A percentile compares a stretch with the other conserved stretches of the same genome.
phyloP scores from a whole-genome alignment of 2,113 vertebrate genomes.

The Hystrix brachyura region DNA sequence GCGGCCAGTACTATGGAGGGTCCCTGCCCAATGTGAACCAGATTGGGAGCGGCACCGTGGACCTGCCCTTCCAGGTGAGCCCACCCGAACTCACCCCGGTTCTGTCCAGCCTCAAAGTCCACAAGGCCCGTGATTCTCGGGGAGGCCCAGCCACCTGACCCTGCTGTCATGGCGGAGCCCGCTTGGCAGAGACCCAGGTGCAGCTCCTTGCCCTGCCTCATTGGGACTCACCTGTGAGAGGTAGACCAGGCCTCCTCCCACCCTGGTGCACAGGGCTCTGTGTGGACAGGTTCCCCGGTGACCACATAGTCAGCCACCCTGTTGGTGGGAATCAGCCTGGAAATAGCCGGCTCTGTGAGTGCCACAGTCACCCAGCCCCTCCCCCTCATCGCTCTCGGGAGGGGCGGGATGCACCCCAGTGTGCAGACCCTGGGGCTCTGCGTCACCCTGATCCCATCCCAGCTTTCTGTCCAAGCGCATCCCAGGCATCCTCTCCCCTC shows the following conservation, averaged over 20 bases:
- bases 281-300: background rate
- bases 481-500: background rate
- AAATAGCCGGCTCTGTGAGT: background rate
- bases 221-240: slow-evolving; percentile 53
- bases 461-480: background rate
- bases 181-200: slow-evolving; percentile 61
- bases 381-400: background rate
- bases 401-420: background rate
- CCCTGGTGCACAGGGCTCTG: background rate
- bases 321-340: background rate
- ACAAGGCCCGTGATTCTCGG: slow-evolving; percentile 70
- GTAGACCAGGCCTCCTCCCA: background rate
- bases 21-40: slow-evolving; percentile 99
- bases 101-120: background rate
- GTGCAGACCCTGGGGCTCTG: background rate
- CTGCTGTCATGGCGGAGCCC: slow-evolving; percentile 63
- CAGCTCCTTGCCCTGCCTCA: background rate
- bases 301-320: background rate
- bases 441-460: no score
- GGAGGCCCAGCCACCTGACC: slow-evolving; percentile 71
- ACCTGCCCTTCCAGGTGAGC: slow-evolving; percentile 99
- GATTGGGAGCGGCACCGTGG: slow-evolving; percentile 97
- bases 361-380: background rate
- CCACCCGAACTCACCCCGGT: no score
- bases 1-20: slow-evolving; percentile 98